A percentile compares a stretch with the other conserved stretches of the same genome.
These are phyloP conservation scores for Melanchra persicariae DNA, from an alignment of 2,888 invertebrate species.

Conservation along the genomic window DNA sequence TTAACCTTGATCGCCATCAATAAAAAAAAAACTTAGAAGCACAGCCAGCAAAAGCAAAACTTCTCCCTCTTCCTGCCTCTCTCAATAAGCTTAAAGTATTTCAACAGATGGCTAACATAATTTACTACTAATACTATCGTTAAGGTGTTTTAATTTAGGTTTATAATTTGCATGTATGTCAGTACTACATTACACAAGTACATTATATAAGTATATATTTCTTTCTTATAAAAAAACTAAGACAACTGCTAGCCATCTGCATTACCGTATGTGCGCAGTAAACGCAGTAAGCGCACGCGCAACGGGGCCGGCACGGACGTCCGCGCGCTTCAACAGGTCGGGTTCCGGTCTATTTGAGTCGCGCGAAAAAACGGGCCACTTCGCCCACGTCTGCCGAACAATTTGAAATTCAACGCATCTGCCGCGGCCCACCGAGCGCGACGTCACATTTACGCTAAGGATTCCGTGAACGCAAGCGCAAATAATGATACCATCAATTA, in stretches of 20 bases:
- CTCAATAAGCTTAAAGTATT: no score
- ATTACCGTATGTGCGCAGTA: constrained; percentile 60
- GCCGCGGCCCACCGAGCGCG: constrained; percentile 72
- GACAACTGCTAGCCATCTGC: not conserved
- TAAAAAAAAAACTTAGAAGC: no score
- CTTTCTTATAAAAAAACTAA: no score
- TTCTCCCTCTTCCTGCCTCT: no score
- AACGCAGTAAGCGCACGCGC: constrained; percentile 58
- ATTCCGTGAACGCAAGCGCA: constrained; percentile 64
- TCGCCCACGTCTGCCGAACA: constrained; percentile 62
- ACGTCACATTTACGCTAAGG: constrained; percentile 74
- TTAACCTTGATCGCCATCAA: no score
- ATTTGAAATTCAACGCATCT: constrained; percentile 79
- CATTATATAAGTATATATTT: no score
- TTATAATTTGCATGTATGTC: no score
- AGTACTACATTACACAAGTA: no score
- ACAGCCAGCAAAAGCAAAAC: no score
- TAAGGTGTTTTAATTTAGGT: no score
- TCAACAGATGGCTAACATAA: no score
- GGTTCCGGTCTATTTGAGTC: constrained; percentile 83
- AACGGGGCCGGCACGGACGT: constrained; percentile 75
- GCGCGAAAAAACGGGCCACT: constrained; percentile 76
- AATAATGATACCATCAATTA: constrained; percentile 61
- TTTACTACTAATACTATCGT: no score
- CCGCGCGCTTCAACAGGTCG: constrained; percentile 77